These are phyloP conservation scores for Chromis chromis DNA, from an alignment of 2,797 vertebrate species.

Conservation along the genomic window DNA sequence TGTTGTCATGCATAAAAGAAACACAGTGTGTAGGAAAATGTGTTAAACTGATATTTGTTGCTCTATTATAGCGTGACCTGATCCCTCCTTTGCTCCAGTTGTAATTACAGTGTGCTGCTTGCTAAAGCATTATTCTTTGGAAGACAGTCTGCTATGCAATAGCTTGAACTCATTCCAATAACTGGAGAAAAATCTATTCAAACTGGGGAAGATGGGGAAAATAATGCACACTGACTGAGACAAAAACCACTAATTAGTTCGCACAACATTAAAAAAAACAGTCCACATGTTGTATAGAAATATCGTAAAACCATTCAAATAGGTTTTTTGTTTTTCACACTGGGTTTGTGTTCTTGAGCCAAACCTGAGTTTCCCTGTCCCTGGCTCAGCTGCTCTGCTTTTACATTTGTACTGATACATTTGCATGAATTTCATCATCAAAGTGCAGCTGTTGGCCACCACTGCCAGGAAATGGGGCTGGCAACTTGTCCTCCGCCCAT, in stretches of 20 bases:
- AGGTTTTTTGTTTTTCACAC: not conserved
- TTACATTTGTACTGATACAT: conserved; percentile 17
- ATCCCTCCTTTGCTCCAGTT: not conserved
- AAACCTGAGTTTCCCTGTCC: not conserved
- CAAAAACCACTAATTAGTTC: not conserved
- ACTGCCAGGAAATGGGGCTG: conserved; percentile 27
- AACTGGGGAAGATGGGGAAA: not conserved
- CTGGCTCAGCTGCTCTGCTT: not conserved
- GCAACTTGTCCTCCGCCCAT: conserved; percentile 12
- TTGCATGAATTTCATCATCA: conserved; percentile 55
- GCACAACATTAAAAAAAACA: not conserved
- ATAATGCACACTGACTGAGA: not conserved
- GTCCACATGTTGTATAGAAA: not conserved
- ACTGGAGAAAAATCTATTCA: not conserved
- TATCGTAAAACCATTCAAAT: not conserved
- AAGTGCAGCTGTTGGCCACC: conserved; percentile 35
- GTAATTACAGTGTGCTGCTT: not conserved
- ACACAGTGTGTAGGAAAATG: no score
- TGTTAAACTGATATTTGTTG: no score
- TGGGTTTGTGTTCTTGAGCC: not conserved
- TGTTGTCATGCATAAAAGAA: no score
- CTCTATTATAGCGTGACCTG: no score
- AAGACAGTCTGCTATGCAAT: not conserved
- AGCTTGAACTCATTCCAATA: not conserved
- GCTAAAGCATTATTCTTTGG: not conserved